Evolutionary conservation across 2,888 invertebrate genomes (phyloP).

Genomic region (Carterocephalus palaemon): DNA sequence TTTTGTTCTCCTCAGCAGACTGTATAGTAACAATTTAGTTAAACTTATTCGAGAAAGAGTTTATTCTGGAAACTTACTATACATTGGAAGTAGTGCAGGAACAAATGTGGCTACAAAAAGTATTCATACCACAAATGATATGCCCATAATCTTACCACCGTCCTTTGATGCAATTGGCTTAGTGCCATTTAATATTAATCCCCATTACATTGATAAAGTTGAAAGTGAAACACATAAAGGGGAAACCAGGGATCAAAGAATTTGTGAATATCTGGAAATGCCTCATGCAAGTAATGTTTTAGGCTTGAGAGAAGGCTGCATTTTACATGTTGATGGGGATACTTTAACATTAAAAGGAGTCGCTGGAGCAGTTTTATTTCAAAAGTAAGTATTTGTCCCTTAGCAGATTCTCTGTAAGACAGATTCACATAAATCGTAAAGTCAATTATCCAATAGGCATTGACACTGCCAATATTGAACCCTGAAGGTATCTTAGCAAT

Average conservation of each 20-base stretch:
- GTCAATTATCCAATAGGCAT: no score
- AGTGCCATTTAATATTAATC: conserved; percentile 91
- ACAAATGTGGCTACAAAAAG: conserved; percentile 89
- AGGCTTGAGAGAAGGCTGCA: conserved; percentile 85
- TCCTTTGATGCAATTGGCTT: conserved; percentile 84
- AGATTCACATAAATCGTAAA: no score
- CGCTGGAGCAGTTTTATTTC: conserved; percentile 81
- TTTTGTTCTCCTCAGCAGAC: conserved; percentile 83
- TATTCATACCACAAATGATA: conserved; percentile 92
- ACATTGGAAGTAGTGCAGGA: conserved; percentile 90
- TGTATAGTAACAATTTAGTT: conserved; percentile 84
- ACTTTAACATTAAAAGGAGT: conserved; percentile 81
- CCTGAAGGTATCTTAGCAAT: no score
- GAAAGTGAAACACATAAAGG: conserved; percentile 84
- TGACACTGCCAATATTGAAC: no score
- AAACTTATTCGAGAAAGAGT: conserved; percentile 81
- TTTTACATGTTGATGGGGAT: conserved; percentile 80
- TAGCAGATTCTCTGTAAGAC: no score
- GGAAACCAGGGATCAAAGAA: conserved; percentile 87
- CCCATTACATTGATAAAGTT: conserved; percentile 86
- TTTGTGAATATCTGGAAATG: conserved; percentile 82
- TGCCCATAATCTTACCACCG: conserved; percentile 90
- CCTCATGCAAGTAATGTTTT: conserved; percentile 80
- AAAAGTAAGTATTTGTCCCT: conserved; percentile 80
- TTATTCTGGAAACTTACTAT: conserved; percentile 81